Conservation (phyloP, 2,797 vertebrate species). For the Mallotus villosus region DNA sequence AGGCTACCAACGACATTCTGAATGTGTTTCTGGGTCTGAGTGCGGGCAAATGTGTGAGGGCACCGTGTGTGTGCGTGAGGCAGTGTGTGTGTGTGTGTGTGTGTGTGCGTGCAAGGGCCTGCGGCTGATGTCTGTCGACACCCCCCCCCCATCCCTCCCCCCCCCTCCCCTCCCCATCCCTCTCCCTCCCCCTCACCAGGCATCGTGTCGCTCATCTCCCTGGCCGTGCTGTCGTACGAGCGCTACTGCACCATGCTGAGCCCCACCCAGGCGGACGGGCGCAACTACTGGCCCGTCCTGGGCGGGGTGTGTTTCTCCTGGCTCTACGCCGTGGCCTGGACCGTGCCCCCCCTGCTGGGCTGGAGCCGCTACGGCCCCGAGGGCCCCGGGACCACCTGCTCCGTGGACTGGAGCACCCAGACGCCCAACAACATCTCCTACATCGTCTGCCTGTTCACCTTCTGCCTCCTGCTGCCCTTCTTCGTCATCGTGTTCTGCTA, state of each 20-base stretch:
- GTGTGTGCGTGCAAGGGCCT: background rate
- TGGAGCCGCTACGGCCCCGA: conserved; percentile 84
- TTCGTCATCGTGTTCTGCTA: conserved; percentile 79
- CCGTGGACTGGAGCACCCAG: conserved; percentile 71
- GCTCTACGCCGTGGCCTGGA: conserved; percentile 79
- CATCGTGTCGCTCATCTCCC: conserved; percentile 78
- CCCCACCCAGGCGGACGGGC: conserved; percentile 65
- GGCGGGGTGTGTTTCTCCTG: conserved; percentile 79
- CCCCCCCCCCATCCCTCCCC: background rate
- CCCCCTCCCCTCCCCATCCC: background rate
- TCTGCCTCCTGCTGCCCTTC: conserved; percentile 79
- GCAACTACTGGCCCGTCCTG: conserved; percentile 72
- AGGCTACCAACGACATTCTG: too few relatives aligned
- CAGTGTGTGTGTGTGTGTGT: background rate
- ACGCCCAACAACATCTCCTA: conserved; percentile 60
- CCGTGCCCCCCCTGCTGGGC: conserved; percentile 74
- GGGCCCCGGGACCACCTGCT: conserved; percentile 79
- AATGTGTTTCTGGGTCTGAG: too few relatives aligned
- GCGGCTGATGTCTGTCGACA: background rate
- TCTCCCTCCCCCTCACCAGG: conserved; percentile 55
- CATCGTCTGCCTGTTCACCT: conserved; percentile 74
- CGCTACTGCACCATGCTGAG: conserved; percentile 77
- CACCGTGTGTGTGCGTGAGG: too few relatives aligned
- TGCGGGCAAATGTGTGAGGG: too few relatives aligned
- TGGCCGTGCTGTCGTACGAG: conserved; percentile 82